Conservation (phyloP, 2,113 vertebrate genomes). For the Melanocharis versteri region DNA sequence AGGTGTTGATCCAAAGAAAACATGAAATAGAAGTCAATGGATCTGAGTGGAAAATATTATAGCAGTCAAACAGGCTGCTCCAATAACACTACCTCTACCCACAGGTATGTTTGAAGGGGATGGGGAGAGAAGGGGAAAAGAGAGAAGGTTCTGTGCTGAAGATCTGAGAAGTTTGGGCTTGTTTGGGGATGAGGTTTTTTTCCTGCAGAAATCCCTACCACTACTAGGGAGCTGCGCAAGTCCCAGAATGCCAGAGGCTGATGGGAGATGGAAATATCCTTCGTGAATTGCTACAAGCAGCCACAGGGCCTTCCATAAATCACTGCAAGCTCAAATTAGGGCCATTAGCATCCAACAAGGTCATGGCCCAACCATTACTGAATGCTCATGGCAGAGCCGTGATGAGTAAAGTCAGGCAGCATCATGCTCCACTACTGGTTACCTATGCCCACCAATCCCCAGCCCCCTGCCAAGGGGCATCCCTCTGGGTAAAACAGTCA, state of each 20-base stretch:
- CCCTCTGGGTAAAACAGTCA: background rate
- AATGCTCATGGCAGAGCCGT: background rate
- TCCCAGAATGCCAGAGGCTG: background rate
- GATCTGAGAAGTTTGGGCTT: background rate
- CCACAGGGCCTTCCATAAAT: background rate
- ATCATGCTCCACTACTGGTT: background rate
- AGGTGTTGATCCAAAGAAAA: conserved; percentile 66
- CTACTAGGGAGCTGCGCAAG: background rate
- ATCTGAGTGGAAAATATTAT: conserved; percentile 68
- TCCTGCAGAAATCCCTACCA: conserved; percentile 2
- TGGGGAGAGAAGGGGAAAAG: conserved; percentile 31
- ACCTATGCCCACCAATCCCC: background rate
- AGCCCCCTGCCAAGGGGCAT: background rate
- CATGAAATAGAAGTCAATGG: conserved; percentile 62
- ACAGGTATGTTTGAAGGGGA: conserved; percentile 65
- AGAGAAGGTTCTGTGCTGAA: conserved; percentile 52
- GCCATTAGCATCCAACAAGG: background rate
- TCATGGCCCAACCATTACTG: background rate
- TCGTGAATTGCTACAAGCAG: background rate
- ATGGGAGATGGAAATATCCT: conserved; percentile 1
- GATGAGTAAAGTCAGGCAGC: background rate
- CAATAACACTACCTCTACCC: conserved; percentile 69
- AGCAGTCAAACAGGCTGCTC: conserved; percentile 62
- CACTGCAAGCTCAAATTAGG: background rate
- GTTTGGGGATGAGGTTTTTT: conserved; percentile 13